Evolutionary conservation across 2,797 vertebrate species (phyloP).

Genomic region (Rhodeus uyekii): DNA sequence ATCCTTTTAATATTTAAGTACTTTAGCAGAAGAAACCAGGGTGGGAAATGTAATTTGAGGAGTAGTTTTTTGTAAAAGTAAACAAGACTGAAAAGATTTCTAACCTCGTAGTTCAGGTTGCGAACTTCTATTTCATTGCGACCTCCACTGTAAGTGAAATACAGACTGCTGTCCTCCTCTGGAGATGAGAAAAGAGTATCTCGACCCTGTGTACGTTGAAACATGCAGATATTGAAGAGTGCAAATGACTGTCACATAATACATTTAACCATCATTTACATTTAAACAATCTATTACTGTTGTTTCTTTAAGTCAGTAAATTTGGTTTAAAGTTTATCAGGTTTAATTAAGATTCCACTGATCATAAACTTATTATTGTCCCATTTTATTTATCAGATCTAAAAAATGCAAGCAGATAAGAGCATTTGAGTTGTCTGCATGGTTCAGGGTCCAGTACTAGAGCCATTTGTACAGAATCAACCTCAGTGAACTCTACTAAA

Average conservation of each 20-base stretch:
- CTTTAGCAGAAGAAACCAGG: not conserved
- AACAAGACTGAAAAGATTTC: not conserved
- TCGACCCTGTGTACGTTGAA: constrained; percentile 61
- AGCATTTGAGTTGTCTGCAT: constrained; percentile 5
- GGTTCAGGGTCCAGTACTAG: constrained; percentile 60
- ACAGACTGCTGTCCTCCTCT: constrained; percentile 91
- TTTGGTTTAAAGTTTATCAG: not conserved
- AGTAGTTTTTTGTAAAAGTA: not conserved
- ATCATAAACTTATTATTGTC: constrained; percentile 16
- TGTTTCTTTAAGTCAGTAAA: not conserved
- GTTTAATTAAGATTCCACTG: not conserved
- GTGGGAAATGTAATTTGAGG: not conserved
- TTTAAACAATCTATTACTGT: not conserved
- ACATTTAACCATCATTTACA: not conserved
- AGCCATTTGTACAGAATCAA: constrained; percentile 3
- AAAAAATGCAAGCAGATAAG: constrained; percentile 38
- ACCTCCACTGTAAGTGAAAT: constrained; percentile 92
- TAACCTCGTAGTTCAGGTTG: constrained; percentile 90
- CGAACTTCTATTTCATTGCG: constrained; percentile 88
- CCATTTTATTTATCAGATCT: constrained; percentile 21
- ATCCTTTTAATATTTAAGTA: not conserved
- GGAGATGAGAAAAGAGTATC: constrained; percentile 83
- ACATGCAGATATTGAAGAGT: not conserved
- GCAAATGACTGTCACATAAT: not conserved
- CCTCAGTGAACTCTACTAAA: not conserved